Evolutionary conservation across 2,113 vertebrate species (phyloP).

Genomic region (Sminthopsis crassicaudata): DNA sequence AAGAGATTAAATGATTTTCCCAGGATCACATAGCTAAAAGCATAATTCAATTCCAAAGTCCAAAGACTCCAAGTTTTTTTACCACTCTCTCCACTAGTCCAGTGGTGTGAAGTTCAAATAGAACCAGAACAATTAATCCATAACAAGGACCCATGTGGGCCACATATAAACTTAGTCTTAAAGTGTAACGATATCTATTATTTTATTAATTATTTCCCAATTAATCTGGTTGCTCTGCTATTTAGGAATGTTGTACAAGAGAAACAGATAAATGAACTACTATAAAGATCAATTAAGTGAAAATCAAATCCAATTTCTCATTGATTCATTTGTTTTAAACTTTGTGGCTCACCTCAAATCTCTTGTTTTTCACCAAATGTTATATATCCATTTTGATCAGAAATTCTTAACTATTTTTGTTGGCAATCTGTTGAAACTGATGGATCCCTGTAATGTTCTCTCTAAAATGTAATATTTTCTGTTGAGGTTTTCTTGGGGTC

Average conservation of each 20-base stretch:
- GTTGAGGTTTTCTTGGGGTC: too few species aligned
- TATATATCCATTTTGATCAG: not conserved
- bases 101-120: not conserved
- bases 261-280: not conserved
- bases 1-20: not conserved
- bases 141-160: not conserved
- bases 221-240: not conserved
- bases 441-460: too few species aligned
- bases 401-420: not conserved
- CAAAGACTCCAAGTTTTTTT: not conserved
- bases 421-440: not conserved
- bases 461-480: too few species aligned
- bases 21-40: not conserved
- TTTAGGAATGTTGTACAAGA: not conserved
- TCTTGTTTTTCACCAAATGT: not conserved
- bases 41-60: not conserved
- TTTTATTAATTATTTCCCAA: not conserved
- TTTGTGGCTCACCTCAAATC: not conserved
- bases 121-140: not conserved
- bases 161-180: not conserved
- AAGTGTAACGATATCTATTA: not conserved
- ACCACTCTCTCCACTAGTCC: not conserved
- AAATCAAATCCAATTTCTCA: not conserved
- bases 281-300: not conserved
- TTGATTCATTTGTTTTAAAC: not conserved